Conservation (phyloP, 2,113 vertebrate genomes). For the Anarhynchus alexandrinus region DNA sequence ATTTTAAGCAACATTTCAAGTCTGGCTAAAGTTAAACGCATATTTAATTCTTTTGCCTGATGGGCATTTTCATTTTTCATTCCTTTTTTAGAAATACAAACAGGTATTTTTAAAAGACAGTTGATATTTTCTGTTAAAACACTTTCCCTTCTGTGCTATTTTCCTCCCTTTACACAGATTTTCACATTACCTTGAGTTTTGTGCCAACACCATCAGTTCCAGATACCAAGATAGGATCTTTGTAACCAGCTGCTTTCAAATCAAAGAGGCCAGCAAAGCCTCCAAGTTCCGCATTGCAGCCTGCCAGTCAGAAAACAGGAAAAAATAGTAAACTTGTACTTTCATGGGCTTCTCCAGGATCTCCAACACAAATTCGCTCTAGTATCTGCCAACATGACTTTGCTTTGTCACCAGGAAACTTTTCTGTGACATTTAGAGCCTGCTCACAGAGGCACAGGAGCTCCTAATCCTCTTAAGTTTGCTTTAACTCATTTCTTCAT, state of each 20-base stretch:
- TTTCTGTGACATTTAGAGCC: not conserved
- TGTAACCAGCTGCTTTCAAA: conserved; percentile 90
- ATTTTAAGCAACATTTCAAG: not conserved
- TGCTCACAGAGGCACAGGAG: not conserved
- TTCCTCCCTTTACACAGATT: not conserved
- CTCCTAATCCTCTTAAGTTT: not conserved
- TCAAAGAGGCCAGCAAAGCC: conserved; percentile 96
- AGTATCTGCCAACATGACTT: not conserved
- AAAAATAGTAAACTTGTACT: not conserved
- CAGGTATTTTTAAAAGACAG: not conserved
- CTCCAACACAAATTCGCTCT: not conserved
- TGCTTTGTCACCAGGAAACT: not conserved
- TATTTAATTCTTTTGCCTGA: not conserved
- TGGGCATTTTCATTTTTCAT: not conserved
- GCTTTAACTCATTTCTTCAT: not conserved
- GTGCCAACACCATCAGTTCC: conserved; percentile 97
- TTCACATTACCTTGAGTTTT: conserved; percentile 89
- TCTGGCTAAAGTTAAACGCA: not conserved
- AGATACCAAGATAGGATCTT: conserved; percentile 90
- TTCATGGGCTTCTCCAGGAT: not conserved
- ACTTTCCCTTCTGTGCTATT: not conserved
- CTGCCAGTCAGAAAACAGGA: conserved; percentile 63
- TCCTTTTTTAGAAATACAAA: not conserved
- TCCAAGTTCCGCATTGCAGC: conserved; percentile 90
- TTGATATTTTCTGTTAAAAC: not conserved